These are phyloP conservation scores for Rafetus swinhoei DNA, from an alignment of 2,113 vertebrate species.

Conservation along the genomic window DNA sequence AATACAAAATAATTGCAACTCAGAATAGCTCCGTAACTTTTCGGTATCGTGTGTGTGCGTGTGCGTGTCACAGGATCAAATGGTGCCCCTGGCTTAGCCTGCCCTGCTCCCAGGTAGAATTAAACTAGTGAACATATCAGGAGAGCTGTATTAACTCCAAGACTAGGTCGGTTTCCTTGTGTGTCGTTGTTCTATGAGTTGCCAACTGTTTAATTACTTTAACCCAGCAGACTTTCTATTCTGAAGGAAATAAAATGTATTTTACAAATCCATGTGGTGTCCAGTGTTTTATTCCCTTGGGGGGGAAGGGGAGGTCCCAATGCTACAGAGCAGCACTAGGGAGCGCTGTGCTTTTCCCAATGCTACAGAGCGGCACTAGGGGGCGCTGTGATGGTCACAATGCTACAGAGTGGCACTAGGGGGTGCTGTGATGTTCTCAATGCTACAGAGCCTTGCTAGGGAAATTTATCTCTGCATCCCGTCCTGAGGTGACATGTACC, in stretches of 20 bases:
- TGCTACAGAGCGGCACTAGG: too few species aligned
- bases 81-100: neutral
- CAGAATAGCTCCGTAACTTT: neutral
- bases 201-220: constrained; percentile 9
- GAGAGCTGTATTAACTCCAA: neutral
- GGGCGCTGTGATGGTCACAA: too few species aligned
- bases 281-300: neutral
- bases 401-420: too few species aligned
- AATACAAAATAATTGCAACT: neutral
- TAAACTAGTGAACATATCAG: neutral
- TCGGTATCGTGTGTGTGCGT: neutral
- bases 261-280: neutral
- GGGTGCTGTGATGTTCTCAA: too few species aligned
- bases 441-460: too few species aligned
- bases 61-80: neutral
- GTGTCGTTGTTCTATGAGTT: neutral
- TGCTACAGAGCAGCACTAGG: neutral
- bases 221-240: constrained; percentile 31
- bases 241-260: constrained; percentile 21
- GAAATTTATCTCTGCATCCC: too few species aligned
- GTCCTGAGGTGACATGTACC: too few species aligned
- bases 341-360: neutral
- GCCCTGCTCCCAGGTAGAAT: neutral
- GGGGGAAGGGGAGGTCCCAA: neutral
- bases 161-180: neutral